Evolutionary conservation across 1,140 invertebrate species (phyloP).

Genomic region (Coenobita brevimanus): DNA sequence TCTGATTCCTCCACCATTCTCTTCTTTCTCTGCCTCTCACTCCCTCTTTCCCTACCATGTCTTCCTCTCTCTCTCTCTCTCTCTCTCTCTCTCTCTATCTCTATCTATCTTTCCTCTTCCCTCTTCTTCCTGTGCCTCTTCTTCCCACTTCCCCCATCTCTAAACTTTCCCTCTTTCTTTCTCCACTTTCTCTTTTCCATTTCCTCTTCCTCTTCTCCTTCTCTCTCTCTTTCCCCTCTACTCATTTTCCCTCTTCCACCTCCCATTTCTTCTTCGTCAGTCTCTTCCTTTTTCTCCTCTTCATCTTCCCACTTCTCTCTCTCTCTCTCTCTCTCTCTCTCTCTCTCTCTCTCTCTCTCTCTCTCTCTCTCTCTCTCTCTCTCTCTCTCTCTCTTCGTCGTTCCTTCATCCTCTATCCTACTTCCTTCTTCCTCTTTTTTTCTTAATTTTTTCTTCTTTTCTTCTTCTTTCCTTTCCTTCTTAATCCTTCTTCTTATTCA

Average conservation of each 20-base stretch:
- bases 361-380: constrained; percentile 12
- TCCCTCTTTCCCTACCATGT: not conserved
- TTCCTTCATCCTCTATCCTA: not conserved
- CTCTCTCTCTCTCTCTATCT: not conserved
- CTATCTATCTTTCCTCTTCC: not conserved
- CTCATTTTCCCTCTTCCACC: too few relatives aligned
- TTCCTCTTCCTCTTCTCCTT: not conserved
- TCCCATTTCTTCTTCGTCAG: too few relatives aligned
- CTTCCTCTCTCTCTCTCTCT: not conserved
- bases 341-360: too few relatives aligned
- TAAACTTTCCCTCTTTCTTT: not conserved
- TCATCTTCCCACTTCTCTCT: too few relatives aligned
- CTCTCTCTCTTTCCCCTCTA: not conserved
- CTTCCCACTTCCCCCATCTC: not conserved
- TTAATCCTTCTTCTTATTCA: not conserved
- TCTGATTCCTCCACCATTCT: not conserved
- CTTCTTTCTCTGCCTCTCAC: not conserved
- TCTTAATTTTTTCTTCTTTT: not conserved
- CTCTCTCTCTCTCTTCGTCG: constrained; percentile 7
- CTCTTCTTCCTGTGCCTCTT: not conserved
- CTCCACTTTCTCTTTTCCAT: not conserved
- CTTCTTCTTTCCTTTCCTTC: not conserved
- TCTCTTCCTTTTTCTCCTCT: constrained; percentile 5
- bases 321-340: too few relatives aligned
- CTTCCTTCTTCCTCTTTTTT: not conserved